A percentile compares a stretch with the other conserved stretches of the same genome.
phyloP scores from a whole-genome alignment of 2,113 vertebrate genomes.

The Tylochromis polylepis region DNA sequence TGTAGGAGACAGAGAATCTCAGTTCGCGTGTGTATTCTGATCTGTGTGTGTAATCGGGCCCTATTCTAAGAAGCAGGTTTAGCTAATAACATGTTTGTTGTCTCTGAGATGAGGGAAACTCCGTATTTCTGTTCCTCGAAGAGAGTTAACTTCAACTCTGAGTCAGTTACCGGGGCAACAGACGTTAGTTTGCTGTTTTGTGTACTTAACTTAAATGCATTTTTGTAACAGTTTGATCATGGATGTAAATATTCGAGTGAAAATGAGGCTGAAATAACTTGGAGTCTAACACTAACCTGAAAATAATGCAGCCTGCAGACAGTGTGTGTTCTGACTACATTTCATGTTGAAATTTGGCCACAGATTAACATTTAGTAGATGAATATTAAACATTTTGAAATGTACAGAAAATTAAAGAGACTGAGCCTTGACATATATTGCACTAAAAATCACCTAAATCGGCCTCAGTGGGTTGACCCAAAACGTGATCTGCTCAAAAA shows the following conservation, averaged over 20 bases:
- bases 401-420: not conserved
- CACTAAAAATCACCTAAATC: not conserved
- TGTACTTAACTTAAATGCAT: not conserved
- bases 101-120: not conserved
- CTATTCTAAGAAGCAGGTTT: accelerated
- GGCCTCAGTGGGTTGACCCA: not conserved
- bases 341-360: too few species aligned
- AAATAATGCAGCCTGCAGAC: not conserved
- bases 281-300: not conserved
- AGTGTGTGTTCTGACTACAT: not conserved
- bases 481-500: not conserved
- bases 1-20: not conserved
- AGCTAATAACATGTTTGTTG: not conserved
- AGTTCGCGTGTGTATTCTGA: too few species aligned
- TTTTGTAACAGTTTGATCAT: not conserved
- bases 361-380: not conserved
- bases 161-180: not conserved
- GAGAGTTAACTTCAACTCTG: not conserved
- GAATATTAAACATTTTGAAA: not conserved
- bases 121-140: not conserved
- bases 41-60: not conserved
- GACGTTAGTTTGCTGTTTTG: not conserved
- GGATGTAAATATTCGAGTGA: not conserved
- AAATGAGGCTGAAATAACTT: not conserved
- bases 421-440: accelerated